Percentiles rank a stretch among this genome's conserved stretches.
phyloP scores from a whole-genome alignment of 2,888 invertebrate species.

The Leucophenga maculata region DNA sequence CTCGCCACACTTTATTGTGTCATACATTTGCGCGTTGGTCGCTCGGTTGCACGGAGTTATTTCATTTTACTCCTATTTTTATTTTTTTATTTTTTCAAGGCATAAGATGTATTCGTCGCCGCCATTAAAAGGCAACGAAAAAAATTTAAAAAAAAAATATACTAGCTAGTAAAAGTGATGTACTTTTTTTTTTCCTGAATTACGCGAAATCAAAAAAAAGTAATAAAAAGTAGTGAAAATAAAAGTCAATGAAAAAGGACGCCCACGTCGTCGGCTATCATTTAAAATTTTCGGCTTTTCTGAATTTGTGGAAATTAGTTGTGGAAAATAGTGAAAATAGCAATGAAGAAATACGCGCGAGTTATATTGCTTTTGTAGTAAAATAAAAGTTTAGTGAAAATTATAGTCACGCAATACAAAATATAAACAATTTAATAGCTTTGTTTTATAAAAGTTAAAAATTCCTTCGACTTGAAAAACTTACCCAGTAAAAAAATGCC shows the following conservation, averaged over 20 bases:
- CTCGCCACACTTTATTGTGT: constrained; percentile 20
- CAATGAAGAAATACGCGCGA: too few relatives aligned
- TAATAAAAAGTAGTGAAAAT: constrained; percentile 21
- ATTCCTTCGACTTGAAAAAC: neutral
- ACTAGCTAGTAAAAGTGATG: constrained; percentile 6
- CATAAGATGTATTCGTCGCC: neutral
- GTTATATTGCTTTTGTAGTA: neutral
- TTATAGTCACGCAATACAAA: constrained; percentile 35
- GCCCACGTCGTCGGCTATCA: constrained; percentile 47
- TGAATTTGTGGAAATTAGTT: neutral
- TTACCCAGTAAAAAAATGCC: constrained; percentile 14
- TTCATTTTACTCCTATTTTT: neutral
- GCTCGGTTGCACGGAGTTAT: too few relatives aligned
- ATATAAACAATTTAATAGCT: neutral
- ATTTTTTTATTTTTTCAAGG: constrained; percentile 4
- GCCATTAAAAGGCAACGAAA: neutral
- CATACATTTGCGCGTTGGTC: constrained; percentile 15
- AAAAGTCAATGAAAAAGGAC: constrained; percentile 37
- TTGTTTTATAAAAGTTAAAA: too few relatives aligned
- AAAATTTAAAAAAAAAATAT: constrained; percentile 4
- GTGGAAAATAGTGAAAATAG: too few relatives aligned
- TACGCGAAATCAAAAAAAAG: neutral
- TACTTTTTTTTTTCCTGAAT: neutral
- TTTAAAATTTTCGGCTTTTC: constrained; percentile 33
- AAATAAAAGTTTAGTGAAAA: constrained; percentile 17